Percentiles rank a stretch among this genome's conserved stretches.
Conservation (phyloP, 2,888 invertebrate species). For the Ethmia dodecea region DNA sequence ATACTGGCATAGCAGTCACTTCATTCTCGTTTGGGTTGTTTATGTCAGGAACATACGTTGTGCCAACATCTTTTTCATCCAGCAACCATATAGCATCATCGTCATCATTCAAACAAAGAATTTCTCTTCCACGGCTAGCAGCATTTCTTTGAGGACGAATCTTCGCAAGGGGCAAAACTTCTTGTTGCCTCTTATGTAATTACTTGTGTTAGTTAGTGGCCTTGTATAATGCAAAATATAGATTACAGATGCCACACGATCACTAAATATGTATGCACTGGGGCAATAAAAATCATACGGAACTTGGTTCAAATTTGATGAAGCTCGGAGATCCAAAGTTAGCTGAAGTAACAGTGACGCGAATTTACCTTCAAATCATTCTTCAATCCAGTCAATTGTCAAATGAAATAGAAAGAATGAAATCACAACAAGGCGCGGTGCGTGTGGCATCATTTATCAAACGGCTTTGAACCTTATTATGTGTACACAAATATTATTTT, state of each 20-base stretch:
- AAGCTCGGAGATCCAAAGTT: not conserved
- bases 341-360: not conserved
- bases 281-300: not conserved
- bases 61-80: conserved; percentile 15
- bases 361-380: not conserved
- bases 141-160: conserved; percentile 20
- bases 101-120: conserved; percentile 17
- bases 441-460: too few relatives aligned
- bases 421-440: too few relatives aligned
- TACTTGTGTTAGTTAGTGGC: conserved; percentile 21
- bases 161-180: conserved; percentile 17
- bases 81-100: conserved; percentile 13
- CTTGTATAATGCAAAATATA: conserved; percentile 21
- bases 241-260: conserved; percentile 13
- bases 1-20: conserved; percentile 13
- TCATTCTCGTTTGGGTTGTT: conserved; percentile 7
- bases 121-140: conserved; percentile 19
- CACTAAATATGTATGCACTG: not conserved
- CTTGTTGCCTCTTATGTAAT: conserved; percentile 15
- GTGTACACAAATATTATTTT: too few relatives aligned
- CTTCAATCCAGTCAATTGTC: not conserved
- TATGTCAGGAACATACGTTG: conserved; percentile 13
- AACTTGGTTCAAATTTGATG: not conserved
- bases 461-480: too few relatives aligned
- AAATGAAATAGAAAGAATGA: too few relatives aligned